These are phyloP conservation scores for Autographa gamma DNA, from an alignment of 2,888 invertebrate species.

Conservation along the genomic window DNA sequence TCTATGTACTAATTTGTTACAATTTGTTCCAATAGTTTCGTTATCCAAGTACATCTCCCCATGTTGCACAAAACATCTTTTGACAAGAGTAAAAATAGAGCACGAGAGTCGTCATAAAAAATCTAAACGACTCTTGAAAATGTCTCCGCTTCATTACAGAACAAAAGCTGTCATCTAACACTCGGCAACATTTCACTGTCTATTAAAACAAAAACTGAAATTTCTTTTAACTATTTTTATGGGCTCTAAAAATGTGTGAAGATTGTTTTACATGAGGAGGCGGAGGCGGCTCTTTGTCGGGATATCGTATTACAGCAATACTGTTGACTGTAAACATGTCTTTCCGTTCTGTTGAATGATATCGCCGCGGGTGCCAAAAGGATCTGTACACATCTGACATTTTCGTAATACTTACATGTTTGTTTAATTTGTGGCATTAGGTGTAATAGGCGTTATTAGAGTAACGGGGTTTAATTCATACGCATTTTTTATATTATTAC, in stretches of 20 bases:
- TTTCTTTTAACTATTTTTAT: slow-evolving; percentile 89
- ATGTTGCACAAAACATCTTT: slow-evolving; percentile 56
- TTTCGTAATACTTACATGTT: slow-evolving; percentile 39
- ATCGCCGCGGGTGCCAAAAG: slow-evolving; percentile 81
- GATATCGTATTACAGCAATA: slow-evolving; percentile 79
- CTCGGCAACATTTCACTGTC: slow-evolving; percentile 89
- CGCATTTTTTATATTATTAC: not conserved
- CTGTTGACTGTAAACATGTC: slow-evolving; percentile 87
- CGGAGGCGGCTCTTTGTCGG: slow-evolving; percentile 87
- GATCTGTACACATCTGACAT: slow-evolving; percentile 51
- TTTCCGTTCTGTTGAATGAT: slow-evolving; percentile 83
- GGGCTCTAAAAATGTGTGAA: slow-evolving; percentile 86
- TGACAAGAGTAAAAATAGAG: slow-evolving; percentile 77
- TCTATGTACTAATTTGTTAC: not conserved
- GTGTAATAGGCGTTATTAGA: slow-evolving; percentile 40
- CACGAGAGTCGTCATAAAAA: slow-evolving; percentile 80
- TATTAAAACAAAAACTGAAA: slow-evolving; percentile 84
- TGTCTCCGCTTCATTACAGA: slow-evolving; percentile 87
- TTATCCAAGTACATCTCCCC: slow-evolving; percentile 19
- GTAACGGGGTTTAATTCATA: slow-evolving; percentile 35
- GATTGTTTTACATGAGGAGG: slow-evolving; percentile 87
- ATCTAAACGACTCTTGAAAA: slow-evolving; percentile 79
- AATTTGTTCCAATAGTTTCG: not conserved
- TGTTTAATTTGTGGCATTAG: slow-evolving; percentile 51
- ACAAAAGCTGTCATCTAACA: slow-evolving; percentile 88